Base-by-base conservation (phyloP, 1,140 invertebrate genomes). In the Neodiprion lecontei region DNA sequence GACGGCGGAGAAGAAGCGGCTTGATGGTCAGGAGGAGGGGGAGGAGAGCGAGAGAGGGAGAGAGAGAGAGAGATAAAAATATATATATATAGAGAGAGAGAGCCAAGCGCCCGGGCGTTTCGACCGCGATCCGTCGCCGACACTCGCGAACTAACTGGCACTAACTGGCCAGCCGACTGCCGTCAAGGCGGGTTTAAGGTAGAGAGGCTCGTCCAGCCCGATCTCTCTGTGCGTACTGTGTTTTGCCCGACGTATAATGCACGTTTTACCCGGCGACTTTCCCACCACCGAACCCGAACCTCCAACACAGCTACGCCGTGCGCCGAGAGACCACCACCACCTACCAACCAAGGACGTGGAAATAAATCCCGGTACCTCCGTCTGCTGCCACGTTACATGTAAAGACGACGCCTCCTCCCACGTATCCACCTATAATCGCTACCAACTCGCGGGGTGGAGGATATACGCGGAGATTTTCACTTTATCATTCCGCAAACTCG, bases 111-210 rank as follows among this genome's bases (percentile, higher is more conserved):
- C 28, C 28, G 28, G 28, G 28, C 28, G 28, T 40, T 61, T 61
- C 53, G 53, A 61, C 53, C 53, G 53, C 53, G 53, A 61, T 61
- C 53, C 53, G 53, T 40, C 53, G 53, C n/a, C 53, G 53, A 17
- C 53, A 61, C 53, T 61, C 53, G 53, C 53, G 53, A 12, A 17
- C 10, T 10, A 14, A 10, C 10, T n/a, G 10, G 10, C 50, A 14
- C 50, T 10, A 53, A 53, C 53, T 61, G n/a, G n/a, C 53, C n/a
- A 17, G 53, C 53, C 53, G n/a, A 9, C 53, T 61, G 53, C 53
- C 53, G 53, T 61, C 53, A 17, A 61, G 53, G 53, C 53, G 53
- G 53, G 53, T 40, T 40, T 40, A 40, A 40, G 28, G 28, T 40
- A 61, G 11, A 61, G 53, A 61, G 53, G 53, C n/a, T 61, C 11